Evolutionary conservation across 2,113 vertebrate species (phyloP).

Genomic region (Callipepla squamata): DNA sequence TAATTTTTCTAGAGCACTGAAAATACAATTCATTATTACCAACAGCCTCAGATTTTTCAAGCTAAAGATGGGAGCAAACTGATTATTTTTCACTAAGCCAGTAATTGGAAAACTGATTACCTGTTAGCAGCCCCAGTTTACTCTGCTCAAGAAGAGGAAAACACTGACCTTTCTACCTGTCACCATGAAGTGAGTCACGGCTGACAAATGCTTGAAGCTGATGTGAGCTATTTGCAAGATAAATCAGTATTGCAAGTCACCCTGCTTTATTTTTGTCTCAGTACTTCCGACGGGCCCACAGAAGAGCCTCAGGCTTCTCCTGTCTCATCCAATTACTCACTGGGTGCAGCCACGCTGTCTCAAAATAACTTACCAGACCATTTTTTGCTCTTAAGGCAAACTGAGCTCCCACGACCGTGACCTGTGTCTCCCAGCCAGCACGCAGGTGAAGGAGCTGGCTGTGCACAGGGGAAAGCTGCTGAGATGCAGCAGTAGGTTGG

Average conservation of each 20-base stretch:
- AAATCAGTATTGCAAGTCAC: background rate
- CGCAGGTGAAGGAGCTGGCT: background rate
- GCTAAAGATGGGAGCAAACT: background rate
- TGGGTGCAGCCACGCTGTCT: background rate
- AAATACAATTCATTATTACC: background rate
- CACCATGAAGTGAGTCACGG: background rate
- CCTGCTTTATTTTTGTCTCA: background rate
- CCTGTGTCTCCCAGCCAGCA: background rate
- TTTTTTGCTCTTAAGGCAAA: background rate
- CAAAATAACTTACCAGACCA: background rate
- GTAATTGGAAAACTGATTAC: constrained; percentile 22
- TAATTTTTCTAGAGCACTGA: background rate
- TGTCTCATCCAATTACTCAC: background rate
- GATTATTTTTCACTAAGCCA: background rate
- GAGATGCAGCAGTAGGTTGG: background rate
- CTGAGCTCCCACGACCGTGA: background rate
- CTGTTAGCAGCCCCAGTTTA: background rate
- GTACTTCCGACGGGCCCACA: background rate
- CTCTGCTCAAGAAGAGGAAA: background rate
- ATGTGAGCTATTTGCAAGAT: background rate
- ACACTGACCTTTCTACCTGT: constrained; percentile 35
- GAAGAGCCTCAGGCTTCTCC: background rate
- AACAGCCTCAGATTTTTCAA: background rate
- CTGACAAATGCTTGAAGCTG: background rate
- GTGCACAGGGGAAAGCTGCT: background rate